Evolutionary conservation across 2,797 vertebrate genomes (phyloP).

Genomic region (Delichon dasypus): DNA sequence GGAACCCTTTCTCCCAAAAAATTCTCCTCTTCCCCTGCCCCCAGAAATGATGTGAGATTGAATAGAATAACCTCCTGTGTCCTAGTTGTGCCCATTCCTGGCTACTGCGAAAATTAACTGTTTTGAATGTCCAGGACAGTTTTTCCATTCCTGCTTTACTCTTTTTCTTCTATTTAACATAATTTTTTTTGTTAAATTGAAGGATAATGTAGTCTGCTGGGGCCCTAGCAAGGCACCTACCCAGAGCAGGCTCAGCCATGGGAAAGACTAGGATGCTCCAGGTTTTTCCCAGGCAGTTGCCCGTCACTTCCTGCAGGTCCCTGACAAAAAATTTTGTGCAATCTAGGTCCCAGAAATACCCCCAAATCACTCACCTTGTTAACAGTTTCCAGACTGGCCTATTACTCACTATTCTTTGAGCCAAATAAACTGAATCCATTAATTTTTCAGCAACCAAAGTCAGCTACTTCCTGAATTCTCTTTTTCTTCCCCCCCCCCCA

Average conservation of each 20-base stretch:
- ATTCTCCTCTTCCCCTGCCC: no score
- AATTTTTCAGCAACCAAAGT: neutral
- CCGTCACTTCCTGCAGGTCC: neutral
- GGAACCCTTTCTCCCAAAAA: fast-evolving
- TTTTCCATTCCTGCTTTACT: neutral
- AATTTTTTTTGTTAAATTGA: neutral
- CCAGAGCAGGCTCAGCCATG: fast-evolving
- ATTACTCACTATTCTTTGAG: neutral
- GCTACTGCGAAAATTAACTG: neutral
- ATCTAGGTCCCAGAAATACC: neutral
- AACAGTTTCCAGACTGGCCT: neutral
- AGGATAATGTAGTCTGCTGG: neutral
- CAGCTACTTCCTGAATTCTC: neutral
- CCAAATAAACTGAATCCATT: fast-evolving
- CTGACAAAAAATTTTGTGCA: neutral
- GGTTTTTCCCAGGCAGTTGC: neutral
- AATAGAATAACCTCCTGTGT: fast-evolving
- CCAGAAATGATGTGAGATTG: neutral
- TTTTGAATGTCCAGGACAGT: neutral
- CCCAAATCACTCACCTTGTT: neutral
- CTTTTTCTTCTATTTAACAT: neutral
- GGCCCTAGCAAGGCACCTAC: neutral
- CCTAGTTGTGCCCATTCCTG: no score
- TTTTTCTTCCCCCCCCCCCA: no score
- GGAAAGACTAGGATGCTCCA: neutral